Percentiles rank a stretch among this genome's conserved stretches.
Evolutionary conservation across 2,113 vertebrate genomes (phyloP).

Genomic region (Alosa alosa): DNA sequence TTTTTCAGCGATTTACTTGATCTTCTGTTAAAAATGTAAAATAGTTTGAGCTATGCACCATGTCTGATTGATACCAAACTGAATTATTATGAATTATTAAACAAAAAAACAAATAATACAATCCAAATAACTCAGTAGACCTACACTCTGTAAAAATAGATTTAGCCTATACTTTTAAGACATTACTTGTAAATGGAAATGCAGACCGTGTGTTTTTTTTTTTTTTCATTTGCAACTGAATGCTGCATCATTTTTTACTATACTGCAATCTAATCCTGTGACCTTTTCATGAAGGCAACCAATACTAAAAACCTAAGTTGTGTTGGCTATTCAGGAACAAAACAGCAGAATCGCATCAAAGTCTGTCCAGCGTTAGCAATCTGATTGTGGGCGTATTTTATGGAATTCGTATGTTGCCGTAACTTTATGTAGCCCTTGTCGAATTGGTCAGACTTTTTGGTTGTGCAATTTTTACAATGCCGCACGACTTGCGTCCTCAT

Average conservation of each 20-base stretch:
- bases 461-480: not conserved
- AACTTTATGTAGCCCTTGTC: not conserved
- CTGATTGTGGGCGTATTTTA: not conserved
- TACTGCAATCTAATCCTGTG: not conserved
- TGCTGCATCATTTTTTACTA: not conserved
- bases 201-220: not conserved
- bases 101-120: no score
- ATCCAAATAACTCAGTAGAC: no score
- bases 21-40: no score
- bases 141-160: no score
- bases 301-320: not conserved
- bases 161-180: no score
- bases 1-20: not conserved
- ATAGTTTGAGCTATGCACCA: no score
- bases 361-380: not conserved
- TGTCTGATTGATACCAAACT: no score
- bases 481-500: not conserved
- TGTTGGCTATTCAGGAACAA: not conserved
- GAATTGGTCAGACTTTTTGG: not conserved
- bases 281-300: not conserved
- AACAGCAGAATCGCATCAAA: not conserved
- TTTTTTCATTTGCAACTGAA: not conserved
- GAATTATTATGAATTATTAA: no score
- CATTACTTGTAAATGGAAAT: not conserved
- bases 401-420: not conserved